Percentiles rank a stretch among this genome's conserved stretches.
These are phyloP conservation scores for Maniola jurtina DNA, from an alignment of 1,140 invertebrate genomes.

Conservation along the genomic window DNA sequence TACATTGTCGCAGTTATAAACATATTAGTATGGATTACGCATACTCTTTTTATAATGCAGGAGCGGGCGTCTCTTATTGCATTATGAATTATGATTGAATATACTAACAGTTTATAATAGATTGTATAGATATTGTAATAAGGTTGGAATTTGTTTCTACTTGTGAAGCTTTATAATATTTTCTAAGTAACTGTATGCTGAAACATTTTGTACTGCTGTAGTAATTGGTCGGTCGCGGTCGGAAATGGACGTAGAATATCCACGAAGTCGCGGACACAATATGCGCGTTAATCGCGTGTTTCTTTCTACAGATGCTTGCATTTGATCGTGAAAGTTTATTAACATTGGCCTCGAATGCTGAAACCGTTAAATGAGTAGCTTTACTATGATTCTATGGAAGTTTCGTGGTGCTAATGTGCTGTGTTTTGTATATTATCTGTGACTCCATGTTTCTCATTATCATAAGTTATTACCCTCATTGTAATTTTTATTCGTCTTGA, in stretches of 20 bases:
- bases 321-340: slow-evolving; percentile 74
- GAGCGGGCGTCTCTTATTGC: slow-evolving; percentile 6
- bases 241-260: slow-evolving; percentile 45
- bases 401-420: neutral
- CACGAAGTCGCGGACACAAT: slow-evolving; percentile 8
- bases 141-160: slow-evolving; percentile 24
- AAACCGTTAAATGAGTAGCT: slow-evolving; percentile 68
- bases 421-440: neutral
- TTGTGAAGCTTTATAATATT: slow-evolving; percentile 8
- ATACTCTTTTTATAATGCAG: slow-evolving; percentile 6
- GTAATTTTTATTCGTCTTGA: no score
- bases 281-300: slow-evolving; percentile 38
- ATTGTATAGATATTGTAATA: slow-evolving; percentile 25
- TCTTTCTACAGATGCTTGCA: slow-evolving; percentile 52
- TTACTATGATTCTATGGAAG: slow-evolving; percentile 13
- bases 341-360: slow-evolving; percentile 68
- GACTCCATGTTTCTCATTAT: no score
- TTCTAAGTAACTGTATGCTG: slow-evolving; percentile 19
- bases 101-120: slow-evolving; percentile 2
- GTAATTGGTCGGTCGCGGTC: slow-evolving; percentile 51
- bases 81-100: neutral
- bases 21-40: neutral
- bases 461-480: no score
- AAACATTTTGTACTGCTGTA: slow-evolving; percentile 28
- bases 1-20: no score